phyloP scores from a whole-genome alignment of 2,797 vertebrate genomes.

The Rhyacichthys aspro region DNA sequence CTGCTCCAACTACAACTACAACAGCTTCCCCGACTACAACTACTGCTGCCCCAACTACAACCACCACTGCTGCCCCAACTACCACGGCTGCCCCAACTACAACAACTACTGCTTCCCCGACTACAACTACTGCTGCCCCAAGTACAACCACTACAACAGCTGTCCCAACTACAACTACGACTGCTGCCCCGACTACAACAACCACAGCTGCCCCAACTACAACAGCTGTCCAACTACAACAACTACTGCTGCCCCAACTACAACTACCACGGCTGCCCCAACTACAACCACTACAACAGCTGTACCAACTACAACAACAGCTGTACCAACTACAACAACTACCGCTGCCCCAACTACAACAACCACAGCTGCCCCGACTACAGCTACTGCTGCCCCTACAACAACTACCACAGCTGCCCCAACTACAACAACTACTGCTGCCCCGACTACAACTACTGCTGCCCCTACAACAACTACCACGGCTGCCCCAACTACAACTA shows the following conservation, averaged over 20 bases:
- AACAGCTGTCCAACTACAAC: background rate
- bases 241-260: background rate
- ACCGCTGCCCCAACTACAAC: too few relatives aligned
- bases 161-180: background rate
- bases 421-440: too few relatives aligned
- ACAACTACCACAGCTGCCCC: too few relatives aligned
- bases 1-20: background rate
- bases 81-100: background rate
- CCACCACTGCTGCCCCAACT: background rate
- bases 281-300: slow-evolving; percentile 1
- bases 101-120: background rate
- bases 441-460: background rate
- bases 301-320: too few relatives aligned
- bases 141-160: background rate
- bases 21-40: background rate
- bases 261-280: background rate
- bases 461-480: too few relatives aligned
- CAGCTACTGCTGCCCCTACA: too few relatives aligned
- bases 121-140: background rate
- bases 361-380: too few relatives aligned
- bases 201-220: background rate
- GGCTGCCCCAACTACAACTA: too few relatives aligned
- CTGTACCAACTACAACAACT: too few relatives aligned
- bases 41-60: background rate
- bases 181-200: background rate